These are phyloP conservation scores for Orthosia cruda DNA, from an alignment of 2,888 invertebrate species.

Conservation along the genomic window DNA sequence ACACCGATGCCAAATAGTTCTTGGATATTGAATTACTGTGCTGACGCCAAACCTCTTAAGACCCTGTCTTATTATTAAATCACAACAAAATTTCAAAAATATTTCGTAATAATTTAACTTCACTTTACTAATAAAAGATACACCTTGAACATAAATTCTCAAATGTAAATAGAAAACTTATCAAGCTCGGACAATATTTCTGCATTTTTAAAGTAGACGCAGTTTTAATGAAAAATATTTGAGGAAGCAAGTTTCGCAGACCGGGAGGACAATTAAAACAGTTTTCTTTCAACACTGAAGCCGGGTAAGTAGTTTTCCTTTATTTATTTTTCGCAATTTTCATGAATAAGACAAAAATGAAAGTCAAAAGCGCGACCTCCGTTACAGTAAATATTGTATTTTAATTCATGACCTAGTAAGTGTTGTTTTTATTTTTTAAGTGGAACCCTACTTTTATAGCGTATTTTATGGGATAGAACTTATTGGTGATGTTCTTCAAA, in stretches of 20 bases:
- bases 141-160: not conserved
- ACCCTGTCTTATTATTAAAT: not conserved
- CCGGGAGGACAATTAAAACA: slow-evolving; percentile 61
- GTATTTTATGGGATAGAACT: too few relatives aligned
- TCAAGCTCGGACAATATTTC: slow-evolving; percentile 22
- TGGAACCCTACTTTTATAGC: not conserved
- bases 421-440: slow-evolving; percentile 17
- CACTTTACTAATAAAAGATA: slow-evolving; percentile 5
- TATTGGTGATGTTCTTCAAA: too few relatives aligned
- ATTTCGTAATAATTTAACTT: not conserved
- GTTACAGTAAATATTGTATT: slow-evolving; percentile 35
- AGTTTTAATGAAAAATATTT: slow-evolving; percentile 58
- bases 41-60: not conserved
- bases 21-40: slow-evolving; percentile 9
- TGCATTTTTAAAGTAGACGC: slow-evolving; percentile 38
- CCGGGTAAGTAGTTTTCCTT: slow-evolving; percentile 21
- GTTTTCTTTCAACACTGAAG: slow-evolving; percentile 57
- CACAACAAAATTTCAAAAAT: not conserved
- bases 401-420: slow-evolving; percentile 16
- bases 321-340: slow-evolving; percentile 28
- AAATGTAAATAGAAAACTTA: slow-evolving; percentile 45
- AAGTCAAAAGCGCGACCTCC: slow-evolving; percentile 1
- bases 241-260: slow-evolving; percentile 47
- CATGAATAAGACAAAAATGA: slow-evolving; percentile 28
- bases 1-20: slow-evolving; percentile 10